Conservation (phyloP, 2,888 invertebrate species). For the Ochropleura leucogaster region DNA sequence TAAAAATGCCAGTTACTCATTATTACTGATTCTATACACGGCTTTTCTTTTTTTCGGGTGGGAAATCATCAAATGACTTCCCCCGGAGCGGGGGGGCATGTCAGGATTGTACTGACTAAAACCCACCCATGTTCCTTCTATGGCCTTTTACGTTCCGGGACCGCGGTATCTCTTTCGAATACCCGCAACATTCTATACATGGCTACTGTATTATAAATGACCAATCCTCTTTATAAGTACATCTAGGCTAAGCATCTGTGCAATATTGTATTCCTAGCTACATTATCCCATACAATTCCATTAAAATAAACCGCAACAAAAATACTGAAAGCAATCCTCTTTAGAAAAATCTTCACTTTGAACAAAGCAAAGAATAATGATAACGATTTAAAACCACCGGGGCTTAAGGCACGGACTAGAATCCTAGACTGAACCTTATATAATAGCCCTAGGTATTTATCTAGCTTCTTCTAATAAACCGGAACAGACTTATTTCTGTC, state of each 20-base stretch:
- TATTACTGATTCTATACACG: no score
- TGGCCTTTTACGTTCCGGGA: no score
- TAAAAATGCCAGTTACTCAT: no score
- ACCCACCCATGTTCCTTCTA: no score
- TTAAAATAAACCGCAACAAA: background rate
- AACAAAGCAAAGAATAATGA: constrained; percentile 62
- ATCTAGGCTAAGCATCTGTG: background rate
- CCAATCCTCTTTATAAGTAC: background rate
- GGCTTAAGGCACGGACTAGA: constrained; percentile 38
- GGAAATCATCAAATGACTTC: no score
- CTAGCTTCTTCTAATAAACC: constrained; percentile 62
- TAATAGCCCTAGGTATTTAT: constrained; percentile 61
- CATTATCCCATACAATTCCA: constrained; percentile 17
- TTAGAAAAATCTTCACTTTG: constrained; percentile 51
- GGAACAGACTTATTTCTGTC: constrained; percentile 61
- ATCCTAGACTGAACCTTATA: constrained; percentile 46
- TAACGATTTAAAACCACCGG: constrained; percentile 58
- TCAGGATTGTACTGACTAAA: no score
- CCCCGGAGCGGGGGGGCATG: no score
- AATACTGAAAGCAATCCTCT: constrained; percentile 27
- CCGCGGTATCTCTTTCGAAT: no score
- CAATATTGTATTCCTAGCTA: background rate
- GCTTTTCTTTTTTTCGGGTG: no score
- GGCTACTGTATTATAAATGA: no score
- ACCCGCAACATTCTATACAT: no score